A percentile compares a stretch with the other conserved stretches of the same genome.
Conservation (phyloP, 2,113 vertebrate species). For the Ptyas mucosa region DNA sequence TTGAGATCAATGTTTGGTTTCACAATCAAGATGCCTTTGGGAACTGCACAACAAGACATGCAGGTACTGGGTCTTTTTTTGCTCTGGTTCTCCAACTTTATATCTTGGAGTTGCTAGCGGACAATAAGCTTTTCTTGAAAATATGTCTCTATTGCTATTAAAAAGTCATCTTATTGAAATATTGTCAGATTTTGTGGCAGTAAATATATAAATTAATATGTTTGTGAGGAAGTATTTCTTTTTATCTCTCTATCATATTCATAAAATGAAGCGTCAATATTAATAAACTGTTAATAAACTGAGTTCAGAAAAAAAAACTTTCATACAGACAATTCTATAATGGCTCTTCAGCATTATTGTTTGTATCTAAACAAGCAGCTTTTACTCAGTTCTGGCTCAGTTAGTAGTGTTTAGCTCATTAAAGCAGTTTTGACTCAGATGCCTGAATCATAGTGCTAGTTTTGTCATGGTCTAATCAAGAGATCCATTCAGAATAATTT, state of each 20-base stretch:
- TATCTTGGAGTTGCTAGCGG: not conserved
- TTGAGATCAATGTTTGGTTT: not conserved
- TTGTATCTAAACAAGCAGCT: not conserved
- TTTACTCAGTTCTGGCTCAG: not conserved
- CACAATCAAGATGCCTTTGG: not conserved
- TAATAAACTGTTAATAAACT: not conserved
- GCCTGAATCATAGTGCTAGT: not conserved
- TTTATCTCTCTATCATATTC: not conserved
- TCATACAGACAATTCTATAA: not conserved
- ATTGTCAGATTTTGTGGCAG: not conserved
- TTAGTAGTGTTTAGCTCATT: not conserved
- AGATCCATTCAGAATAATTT: not conserved
- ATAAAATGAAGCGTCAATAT: not conserved
- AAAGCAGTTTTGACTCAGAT: not conserved
- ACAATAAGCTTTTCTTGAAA: not conserved
- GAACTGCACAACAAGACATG: not conserved
- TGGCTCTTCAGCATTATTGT: not conserved
- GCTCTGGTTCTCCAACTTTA: not conserved
- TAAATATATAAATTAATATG: not conserved
- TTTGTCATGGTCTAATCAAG: not conserved
- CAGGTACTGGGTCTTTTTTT: not conserved
- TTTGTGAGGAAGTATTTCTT: not conserved
- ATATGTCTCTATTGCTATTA: not conserved
- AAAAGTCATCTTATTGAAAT: not conserved
- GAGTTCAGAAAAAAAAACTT: not conserved